A percentile compares a stretch with the other conserved stretches of the same genome.
These are phyloP conservation scores for Antechinus flavipes DNA, from an alignment of 2,113 vertebrate genomes.

Conservation along the genomic window DNA sequence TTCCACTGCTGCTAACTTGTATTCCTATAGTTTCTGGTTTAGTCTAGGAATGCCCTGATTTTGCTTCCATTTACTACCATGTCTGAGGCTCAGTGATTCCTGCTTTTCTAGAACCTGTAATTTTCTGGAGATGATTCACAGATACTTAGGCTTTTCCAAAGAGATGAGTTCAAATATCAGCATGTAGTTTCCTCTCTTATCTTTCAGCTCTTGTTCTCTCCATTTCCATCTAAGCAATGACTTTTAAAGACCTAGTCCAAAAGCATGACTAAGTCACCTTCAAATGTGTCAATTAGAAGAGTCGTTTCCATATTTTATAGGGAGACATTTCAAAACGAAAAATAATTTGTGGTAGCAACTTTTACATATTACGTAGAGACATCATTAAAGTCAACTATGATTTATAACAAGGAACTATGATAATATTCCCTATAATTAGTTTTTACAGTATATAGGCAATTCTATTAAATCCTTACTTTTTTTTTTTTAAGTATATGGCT, in stretches of 20 bases:
- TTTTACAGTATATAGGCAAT: slow-evolving; percentile 9
- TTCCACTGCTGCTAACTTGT: neutral
- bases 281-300: neutral
- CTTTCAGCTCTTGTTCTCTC: neutral
- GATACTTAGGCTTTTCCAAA: neutral
- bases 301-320: neutral
- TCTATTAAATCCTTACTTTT: slow-evolving; percentile 7
- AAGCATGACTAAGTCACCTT: neutral
- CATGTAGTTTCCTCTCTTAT: neutral
- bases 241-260: neutral
- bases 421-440: neutral
- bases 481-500: slow-evolving; percentile 21
- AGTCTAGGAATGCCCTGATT: neutral
- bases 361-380: neutral
- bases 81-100: neutral
- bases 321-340: neutral
- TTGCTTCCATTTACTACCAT: neutral
- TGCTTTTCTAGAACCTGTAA: neutral
- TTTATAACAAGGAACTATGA: neutral
- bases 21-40: neutral
- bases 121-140: neutral
- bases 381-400: neutral
- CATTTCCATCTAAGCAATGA: neutral
- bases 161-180: neutral
- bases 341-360: neutral